Evolutionary conservation across 2,888 invertebrate genomes (phyloP), one percentile per base, ranked within the genome.

Genomic region (Drosophila algonquin): DNA sequence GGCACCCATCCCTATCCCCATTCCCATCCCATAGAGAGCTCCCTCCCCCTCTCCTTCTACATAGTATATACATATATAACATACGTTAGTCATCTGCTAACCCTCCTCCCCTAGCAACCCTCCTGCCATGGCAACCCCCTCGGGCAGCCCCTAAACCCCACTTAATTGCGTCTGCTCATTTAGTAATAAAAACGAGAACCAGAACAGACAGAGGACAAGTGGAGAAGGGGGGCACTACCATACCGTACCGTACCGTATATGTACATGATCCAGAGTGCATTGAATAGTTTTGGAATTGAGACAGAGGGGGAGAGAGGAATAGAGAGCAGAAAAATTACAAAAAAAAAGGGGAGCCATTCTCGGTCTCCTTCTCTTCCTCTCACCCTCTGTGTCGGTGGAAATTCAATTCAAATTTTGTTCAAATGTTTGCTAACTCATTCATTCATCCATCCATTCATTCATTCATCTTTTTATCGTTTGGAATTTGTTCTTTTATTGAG

Each of bases 111-210:
- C 16, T 12, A 32, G 14, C 35, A 59, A 50, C 30, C 30, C 32
- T 35, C 40, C 47, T 18, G n/a, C 27, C 30, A 30, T n/a, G 16
- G 12, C 62, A 24, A 45, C 18, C 16, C n/a, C 18, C 32, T 5
- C 57, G 21, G 21, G 1, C 27, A 27, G 7, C 53, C 44, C 12
- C 48, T 9, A 9, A 10, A 32, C 47, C 65, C 65, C 76, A 77
- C 80, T 77, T 85, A 81, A 85, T 85, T 85, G 80, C 76, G 76
- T 78, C 80, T 82, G 80, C 86, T 80, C 77, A 84, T 84, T 85
- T 80, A 68, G 76, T 76, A 68, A 76, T 80, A 75, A 80, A 85
- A 85, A 64, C 76, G 65, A 79, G 74, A 78, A 56, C 70, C 72
- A 80, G 52, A 71, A 75, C 50, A 48, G 30, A 14, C 40, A n/a